These are phyloP conservation scores for Apis laboriosa DNA, from an alignment of 1,140 invertebrate species.

Conservation along the genomic window DNA sequence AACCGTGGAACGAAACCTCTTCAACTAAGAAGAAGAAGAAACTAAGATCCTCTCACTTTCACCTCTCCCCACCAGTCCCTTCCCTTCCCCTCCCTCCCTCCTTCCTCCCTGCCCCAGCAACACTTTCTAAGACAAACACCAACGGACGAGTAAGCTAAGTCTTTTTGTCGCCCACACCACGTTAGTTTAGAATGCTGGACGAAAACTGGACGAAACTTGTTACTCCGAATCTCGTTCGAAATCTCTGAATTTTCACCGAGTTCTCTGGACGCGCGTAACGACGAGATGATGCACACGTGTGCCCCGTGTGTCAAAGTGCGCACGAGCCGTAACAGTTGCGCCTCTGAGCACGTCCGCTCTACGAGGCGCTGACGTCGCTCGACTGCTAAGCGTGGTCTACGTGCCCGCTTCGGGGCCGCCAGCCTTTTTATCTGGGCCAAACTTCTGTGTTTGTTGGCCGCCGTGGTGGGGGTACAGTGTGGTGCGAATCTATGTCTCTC, in stretches of 20 bases:
- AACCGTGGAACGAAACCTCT: background rate
- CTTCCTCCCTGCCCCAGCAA: background rate
- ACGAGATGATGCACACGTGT: too few relatives aligned
- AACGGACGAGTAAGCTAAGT: too few relatives aligned
- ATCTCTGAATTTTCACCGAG: too few relatives aligned
- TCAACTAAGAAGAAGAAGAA: too few relatives aligned
- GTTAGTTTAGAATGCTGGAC: too few relatives aligned
- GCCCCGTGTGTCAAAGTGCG: too few relatives aligned
- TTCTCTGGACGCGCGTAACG: too few relatives aligned
- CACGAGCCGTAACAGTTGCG: background rate
- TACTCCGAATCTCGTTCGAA: too few relatives aligned
- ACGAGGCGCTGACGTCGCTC: conserved; percentile 48
- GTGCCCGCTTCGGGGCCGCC: conserved; percentile 54
- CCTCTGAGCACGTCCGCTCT: conserved; percentile 22
- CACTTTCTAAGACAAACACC: too few relatives aligned
- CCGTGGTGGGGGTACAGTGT: background rate
- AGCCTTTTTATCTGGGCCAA: conserved; percentile 58
- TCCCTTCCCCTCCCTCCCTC: background rate
- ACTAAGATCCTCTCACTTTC: conserved; percentile 20
- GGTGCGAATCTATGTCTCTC: too few relatives aligned
- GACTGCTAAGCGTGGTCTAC: conserved; percentile 73
- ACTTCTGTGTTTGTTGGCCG: conserved; percentile 35
- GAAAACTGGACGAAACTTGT: too few relatives aligned
- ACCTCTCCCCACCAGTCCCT: background rate
- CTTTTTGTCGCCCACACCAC: too few relatives aligned